phyloP scores from a whole-genome alignment of 53 echinoderm and acorn worm species.

The Holothuria leucospilota region DNA sequence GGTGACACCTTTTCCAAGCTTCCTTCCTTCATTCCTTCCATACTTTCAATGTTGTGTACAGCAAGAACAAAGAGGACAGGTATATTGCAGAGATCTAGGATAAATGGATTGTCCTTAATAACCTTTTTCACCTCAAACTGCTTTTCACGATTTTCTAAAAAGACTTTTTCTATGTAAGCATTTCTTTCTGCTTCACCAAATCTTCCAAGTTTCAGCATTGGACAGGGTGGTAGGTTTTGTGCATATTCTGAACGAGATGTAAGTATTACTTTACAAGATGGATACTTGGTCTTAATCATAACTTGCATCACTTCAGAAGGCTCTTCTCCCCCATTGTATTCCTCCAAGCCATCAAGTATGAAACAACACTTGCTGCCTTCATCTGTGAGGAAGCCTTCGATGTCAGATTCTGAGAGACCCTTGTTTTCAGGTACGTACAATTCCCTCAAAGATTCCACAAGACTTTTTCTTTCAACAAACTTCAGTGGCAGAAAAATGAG shows the following conservation, averaged over 20 bases:
- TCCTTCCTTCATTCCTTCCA: neutral
- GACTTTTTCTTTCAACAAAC: neutral
- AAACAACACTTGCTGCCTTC: neutral
- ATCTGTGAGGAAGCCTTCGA: neutral
- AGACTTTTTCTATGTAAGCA: constrained; percentile 4
- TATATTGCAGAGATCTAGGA: neutral
- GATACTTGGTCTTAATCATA: neutral
- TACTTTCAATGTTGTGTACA: constrained; percentile 1
- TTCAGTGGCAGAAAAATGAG: constrained; percentile 21
- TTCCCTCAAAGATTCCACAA: neutral
- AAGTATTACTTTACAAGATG: neutral
- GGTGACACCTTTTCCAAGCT: neutral
- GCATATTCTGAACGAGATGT: constrained; percentile 8
- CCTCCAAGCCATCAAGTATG: constrained; percentile 18
- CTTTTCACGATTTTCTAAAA: neutral
- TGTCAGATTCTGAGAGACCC: neutral
- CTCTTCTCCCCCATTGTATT: neutral
- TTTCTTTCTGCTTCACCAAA: constrained; percentile 13
- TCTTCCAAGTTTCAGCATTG: constrained; percentile 14
- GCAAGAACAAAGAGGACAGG: neutral
- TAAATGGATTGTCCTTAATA: constrained; percentile 1
- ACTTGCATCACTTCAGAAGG: constrained; percentile 11
- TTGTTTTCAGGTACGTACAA: neutral
- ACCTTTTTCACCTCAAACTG: neutral
- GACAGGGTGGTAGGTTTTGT: neutral